Base-by-base conservation (phyloP, 2,113 vertebrate genomes). In the Corynorhinus townsendii region DNA sequence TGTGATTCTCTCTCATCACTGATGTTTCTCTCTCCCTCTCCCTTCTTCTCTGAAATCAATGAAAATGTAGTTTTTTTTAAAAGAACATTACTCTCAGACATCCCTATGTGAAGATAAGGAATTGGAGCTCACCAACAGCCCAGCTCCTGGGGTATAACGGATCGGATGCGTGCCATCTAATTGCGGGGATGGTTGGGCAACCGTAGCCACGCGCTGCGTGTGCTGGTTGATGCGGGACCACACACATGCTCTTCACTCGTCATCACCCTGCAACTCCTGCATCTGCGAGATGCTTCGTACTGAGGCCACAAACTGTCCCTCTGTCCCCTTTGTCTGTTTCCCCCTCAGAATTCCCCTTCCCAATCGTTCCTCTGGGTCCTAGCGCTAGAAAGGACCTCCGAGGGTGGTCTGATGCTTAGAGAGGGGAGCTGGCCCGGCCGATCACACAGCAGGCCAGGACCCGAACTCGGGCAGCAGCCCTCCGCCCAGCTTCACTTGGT, bases 171-270 rank as follows among this genome's bases (percentile, higher is more conserved):
- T 11, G 22, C 11, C 4, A 26, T 24, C 8, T 6, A 83, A 10
- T 7, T 33, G 30, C 19, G 43, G n/a, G 8, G 38, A 20, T 12
- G 49, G 7, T 40, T 40, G 52, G 86, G 52, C n/a, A 35, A 43
- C 30, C 3, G 33, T 19, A 1, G n/a, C 1, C 9, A 22, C 3
- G 28, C n/a, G 3, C 19, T 1, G 54, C 10, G 7, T 17, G 69
- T 52, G 43, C 20, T 24, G 35, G 17, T 40, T 0, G 4, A 3
- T 10, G 38, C 7, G 73, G 64, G 22, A 49, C 22, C 35, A 1
- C 35, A 30, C 40, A 5, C 26, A 15, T 0, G 52, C 24, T 22
- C 28, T 26, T 28, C 4, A 0, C 3, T 7, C 11, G n/a, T 14
- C 26, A 5, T 56, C 43, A 11, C 66, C 54, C 54, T 11, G 12